These are phyloP conservation scores for Corydoras maculifer DNA, from an alignment of 2,113 vertebrate genomes.

Conservation along the genomic window DNA sequence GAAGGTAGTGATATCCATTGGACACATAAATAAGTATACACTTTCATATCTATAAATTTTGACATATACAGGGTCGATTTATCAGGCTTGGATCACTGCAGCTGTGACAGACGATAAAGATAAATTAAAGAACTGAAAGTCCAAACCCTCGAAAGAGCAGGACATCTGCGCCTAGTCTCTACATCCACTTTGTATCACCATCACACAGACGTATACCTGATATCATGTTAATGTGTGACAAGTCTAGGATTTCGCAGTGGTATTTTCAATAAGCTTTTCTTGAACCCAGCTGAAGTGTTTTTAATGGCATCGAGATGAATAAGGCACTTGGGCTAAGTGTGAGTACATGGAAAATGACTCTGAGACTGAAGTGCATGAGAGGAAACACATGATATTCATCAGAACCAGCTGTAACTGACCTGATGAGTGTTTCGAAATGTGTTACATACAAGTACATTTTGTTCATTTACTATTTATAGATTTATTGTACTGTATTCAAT, in stretches of 20 bases:
- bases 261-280: neutral
- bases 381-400: neutral
- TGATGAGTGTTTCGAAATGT: too few species aligned
- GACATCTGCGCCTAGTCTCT: slow-evolving; percentile 25
- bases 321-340: neutral
- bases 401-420: neutral
- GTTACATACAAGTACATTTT: too few species aligned
- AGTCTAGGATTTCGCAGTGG: neutral
- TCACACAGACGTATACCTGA: slow-evolving; percentile 5
- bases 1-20: slow-evolving; percentile 22
- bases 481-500: too few species aligned
- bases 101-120: slow-evolving; percentile 23
- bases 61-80: slow-evolving; percentile 21
- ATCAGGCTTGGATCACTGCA: slow-evolving; percentile 37
- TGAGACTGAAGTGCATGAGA: neutral
- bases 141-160: neutral
- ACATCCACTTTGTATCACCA: slow-evolving; percentile 3
- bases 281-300: slow-evolving; percentile 3
- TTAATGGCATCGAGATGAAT: neutral
- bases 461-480: too few species aligned
- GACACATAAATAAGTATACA: slow-evolving; percentile 32
- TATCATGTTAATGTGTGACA: slow-evolving; percentile 8
- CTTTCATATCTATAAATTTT: slow-evolving; percentile 35
- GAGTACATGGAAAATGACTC: neutral
- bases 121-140: slow-evolving; percentile 2